phyloP scores from a whole-genome alignment of 1,140 invertebrate genomes.

The Amphibalanus amphitrite region DNA sequence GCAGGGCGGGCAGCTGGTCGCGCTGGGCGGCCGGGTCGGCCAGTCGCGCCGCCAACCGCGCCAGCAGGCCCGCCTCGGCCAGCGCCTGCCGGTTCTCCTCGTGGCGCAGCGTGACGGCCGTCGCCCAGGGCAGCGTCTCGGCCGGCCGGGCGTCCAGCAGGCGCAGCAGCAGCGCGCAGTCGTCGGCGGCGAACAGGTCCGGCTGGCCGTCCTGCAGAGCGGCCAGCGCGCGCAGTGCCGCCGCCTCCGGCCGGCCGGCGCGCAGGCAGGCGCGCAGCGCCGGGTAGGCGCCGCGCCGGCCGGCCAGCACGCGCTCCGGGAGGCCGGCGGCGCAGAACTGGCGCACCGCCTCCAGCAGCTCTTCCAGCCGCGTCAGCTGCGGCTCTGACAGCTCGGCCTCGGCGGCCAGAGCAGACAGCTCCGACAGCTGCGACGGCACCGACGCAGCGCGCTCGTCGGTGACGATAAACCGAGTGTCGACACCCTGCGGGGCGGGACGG shows the following conservation, averaged over 20 bases:
- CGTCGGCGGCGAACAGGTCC: background rate
- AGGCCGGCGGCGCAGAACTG: background rate
- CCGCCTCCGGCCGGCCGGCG: conserved; percentile 9
- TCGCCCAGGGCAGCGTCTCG: conserved; percentile 16
- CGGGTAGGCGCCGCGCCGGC: background rate
- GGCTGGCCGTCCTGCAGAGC: conserved; percentile 3
- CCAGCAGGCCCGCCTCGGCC: conserved; percentile 31
- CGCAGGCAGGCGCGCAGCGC: background rate
- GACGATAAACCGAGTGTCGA: background rate
- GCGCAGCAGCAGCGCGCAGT: background rate
- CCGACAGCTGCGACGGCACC: background rate
- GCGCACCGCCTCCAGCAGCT: background rate
- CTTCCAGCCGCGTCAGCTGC: background rate
- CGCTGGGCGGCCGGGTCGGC: conserved; percentile 31
- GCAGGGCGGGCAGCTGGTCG: conserved; percentile 28
- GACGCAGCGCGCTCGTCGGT: background rate
- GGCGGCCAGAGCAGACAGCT: background rate
- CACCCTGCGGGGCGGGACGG: background rate
- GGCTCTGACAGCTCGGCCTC: background rate
- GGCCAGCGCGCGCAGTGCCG: conserved; percentile 5
- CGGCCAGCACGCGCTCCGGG: background rate
- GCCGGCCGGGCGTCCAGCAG: background rate
- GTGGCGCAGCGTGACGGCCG: conserved; percentile 27
- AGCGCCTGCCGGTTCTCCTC: conserved; percentile 31
- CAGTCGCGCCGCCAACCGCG: conserved; percentile 30